Base-by-base conservation (phyloP, 2,113 vertebrate species). In the Chascanopsetta lugubris region DNA sequence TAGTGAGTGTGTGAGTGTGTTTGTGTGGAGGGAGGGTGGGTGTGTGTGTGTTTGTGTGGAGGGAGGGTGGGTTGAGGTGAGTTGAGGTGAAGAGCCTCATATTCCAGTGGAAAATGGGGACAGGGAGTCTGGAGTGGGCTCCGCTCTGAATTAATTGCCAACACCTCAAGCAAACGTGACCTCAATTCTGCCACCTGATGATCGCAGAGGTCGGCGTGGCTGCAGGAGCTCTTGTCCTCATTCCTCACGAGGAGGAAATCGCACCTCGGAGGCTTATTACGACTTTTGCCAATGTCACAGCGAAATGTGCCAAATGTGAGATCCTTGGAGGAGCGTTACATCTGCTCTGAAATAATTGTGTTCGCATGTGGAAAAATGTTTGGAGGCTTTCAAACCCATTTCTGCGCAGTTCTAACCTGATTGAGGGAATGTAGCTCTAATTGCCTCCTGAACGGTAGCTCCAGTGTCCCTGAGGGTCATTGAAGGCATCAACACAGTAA, bases 251-350 rank as follows among this genome's bases (percentile, higher is more conserved):
- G 4, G 22, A 22, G 53, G 36, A 30, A 46, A 27, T 42, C 61
- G 51, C 58, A 80, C 64, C 85, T 82, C 55, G 9, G 69, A 82
- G 85, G 82, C 67, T 69, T 58, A 18, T 48, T 61, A 42, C 67
- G 85, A 87, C 87, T 87, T 90, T 73, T 83, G 63, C 59, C 79
- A 89, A 89, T 84, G 87, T 84, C 85, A 88, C 61, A 26, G 50
- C 65, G 73, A 80, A 83, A 62, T 78, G 60, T 77, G 68, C 63
- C 30, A 43, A 66, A 63, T 79, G 53, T 72, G 18, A 29, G 34
- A 50, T 70, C 9, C 20, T 69, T 75, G 26, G 17, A 53, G 56
- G 57, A 69, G 59, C 32, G 20, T 59, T 65, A 63, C 53, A 61
- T 64, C 56, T 81, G 36, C 43, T 65, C 21, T 54, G 32, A 58